Conservation (phyloP, 2,797 vertebrate genomes). For the Neostethus bicornis region DNA sequence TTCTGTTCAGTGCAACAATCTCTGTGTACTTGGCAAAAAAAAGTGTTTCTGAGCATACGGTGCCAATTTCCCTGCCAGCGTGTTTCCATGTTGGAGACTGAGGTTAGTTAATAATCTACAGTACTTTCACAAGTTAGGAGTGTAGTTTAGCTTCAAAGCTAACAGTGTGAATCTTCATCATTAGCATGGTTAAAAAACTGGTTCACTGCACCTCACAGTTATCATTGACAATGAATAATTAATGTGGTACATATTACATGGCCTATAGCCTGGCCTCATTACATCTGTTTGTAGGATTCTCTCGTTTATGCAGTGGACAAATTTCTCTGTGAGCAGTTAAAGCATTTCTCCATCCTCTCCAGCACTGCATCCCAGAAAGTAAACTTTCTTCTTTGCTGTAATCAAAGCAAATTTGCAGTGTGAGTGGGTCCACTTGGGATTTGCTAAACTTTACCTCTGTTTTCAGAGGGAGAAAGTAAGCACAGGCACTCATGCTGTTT, state of each 20-base stretch:
- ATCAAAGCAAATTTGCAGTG: conserved; percentile 66
- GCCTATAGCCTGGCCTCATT: conserved; percentile 49
- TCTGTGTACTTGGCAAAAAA: conserved; percentile 26
- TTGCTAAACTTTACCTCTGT: conserved; percentile 56
- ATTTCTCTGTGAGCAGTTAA: conserved; percentile 53
- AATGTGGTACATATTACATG: conserved; percentile 50
- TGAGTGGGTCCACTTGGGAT: conserved; percentile 59
- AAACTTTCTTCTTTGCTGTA: conserved; percentile 43
- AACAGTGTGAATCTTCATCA: conserved; percentile 11
- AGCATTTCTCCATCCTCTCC: conserved; percentile 43
- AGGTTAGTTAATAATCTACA: conserved; percentile 23
- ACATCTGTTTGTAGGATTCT: conserved; percentile 38
- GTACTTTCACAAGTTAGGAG: neutral
- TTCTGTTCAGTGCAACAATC: conserved; percentile 31
- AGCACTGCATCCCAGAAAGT: conserved; percentile 37
- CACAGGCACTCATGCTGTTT: conserved; percentile 16
- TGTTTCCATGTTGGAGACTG: conserved; percentile 11
- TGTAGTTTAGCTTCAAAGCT: conserved; percentile 1
- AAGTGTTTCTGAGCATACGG: too few species aligned
- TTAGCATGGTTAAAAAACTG: conserved; percentile 14
- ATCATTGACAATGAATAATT: conserved; percentile 56
- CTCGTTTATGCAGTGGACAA: conserved; percentile 39
- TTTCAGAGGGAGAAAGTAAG: conserved; percentile 18
- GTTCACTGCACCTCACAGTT: conserved; percentile 29
- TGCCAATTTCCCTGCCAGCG: conserved; percentile 15